A percentile compares a stretch with the other conserved stretches of the same genome.
Conservation (phyloP, 2,888 invertebrate genomes). For the Acanthoscelides obtectus region DNA sequence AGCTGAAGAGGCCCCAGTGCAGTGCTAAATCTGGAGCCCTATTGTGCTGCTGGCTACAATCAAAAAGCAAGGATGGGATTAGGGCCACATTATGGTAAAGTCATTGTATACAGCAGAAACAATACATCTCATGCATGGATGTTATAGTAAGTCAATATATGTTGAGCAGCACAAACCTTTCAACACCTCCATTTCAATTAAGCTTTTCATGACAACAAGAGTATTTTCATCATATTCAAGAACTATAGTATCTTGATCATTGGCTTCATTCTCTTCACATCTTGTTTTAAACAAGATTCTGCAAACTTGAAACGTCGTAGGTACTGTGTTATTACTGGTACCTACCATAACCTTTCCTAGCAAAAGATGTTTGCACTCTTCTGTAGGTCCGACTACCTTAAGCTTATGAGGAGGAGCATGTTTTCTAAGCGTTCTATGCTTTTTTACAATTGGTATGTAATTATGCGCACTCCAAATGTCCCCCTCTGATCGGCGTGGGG, state of each 20-base stretch:
- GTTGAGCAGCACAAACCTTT: conserved; percentile 25
- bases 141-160: no score
- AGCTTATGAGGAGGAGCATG: conserved; percentile 6
- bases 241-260: conserved; percentile 15
- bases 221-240: conserved; percentile 27
- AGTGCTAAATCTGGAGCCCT: no score
- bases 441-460: conserved; percentile 23
- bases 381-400: conserved; percentile 12
- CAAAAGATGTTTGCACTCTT: conserved; percentile 22
- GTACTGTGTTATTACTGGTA: conserved; percentile 32
- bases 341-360: conserved; percentile 36
- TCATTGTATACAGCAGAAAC: no score
- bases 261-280: conserved; percentile 8
- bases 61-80: no score
- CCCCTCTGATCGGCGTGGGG: neutral
- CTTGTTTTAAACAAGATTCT: conserved; percentile 25
- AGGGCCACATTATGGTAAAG: no score
- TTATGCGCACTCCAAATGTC: conserved; percentile 14
- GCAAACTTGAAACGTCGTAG: conserved; percentile 30
- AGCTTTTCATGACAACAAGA: conserved; percentile 26
- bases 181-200: conserved; percentile 28
- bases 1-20: no score
- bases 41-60: no score
- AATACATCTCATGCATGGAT: no score
- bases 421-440: conserved; percentile 15